These are phyloP conservation scores for Sinocyclocheilus grahami DNA, from an alignment of 2,113 vertebrate species.

Conservation along the genomic window DNA sequence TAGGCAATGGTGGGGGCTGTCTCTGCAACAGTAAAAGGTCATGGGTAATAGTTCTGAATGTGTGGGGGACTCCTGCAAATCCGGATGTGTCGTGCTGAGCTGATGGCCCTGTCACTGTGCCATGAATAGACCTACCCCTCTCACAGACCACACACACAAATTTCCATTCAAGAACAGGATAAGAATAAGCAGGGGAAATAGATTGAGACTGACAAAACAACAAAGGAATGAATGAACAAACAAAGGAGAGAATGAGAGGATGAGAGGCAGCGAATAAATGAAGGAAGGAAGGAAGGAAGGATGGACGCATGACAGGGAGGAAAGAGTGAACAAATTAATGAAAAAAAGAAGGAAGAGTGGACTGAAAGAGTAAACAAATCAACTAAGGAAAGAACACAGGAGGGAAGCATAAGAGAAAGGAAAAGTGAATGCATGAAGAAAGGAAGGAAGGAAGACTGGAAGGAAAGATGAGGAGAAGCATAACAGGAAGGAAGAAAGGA, in stretches of 20 bases:
- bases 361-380: background rate
- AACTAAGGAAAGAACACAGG: background rate
- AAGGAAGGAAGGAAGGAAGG: background rate
- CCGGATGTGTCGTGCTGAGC: slow-evolving; percentile 32
- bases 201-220: slow-evolving; percentile 44
- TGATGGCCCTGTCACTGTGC: slow-evolving; percentile 35
- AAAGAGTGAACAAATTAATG: background rate
- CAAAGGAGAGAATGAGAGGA: background rate
- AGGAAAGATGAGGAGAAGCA: background rate
- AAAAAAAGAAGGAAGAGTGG: background rate
- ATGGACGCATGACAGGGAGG: background rate
- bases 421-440: background rate
- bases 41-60: slow-evolving; percentile 48
- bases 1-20: slow-evolving; percentile 26
- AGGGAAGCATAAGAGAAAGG: background rate
- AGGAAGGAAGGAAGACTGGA: background rate
- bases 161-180: slow-evolving; percentile 35
- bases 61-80: slow-evolving; percentile 44
- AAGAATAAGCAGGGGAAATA: slow-evolving; percentile 50
- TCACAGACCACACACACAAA: slow-evolving; percentile 32
- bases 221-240: slow-evolving; percentile 37
- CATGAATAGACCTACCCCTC: slow-evolving; percentile 38
- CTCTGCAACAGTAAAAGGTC: slow-evolving; percentile 49
- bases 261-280: background rate
- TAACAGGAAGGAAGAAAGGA: background rate